These are phyloP conservation scores for Myzus persicae DNA, from an alignment of 1,140 invertebrate genomes.

Conservation along the genomic window DNA sequence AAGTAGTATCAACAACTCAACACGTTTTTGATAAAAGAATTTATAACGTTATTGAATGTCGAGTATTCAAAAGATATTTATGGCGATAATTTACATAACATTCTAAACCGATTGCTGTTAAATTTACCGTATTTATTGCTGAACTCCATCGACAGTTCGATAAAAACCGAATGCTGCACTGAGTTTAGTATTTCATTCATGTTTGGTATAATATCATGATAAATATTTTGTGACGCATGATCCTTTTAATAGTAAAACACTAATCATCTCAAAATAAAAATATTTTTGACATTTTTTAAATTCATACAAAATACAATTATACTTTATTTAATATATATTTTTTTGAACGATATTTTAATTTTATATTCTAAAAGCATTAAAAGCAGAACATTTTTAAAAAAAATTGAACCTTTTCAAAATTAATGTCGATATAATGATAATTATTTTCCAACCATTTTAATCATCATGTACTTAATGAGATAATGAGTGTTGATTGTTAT, in stretches of 20 bases:
- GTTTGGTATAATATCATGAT: not conserved
- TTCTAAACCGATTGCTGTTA: not conserved
- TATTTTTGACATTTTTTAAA: not conserved
- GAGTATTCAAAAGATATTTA: not conserved
- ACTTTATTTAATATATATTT: too few species aligned
- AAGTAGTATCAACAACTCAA: constrained; percentile 7
- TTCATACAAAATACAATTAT: not conserved
- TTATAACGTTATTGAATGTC: not conserved
- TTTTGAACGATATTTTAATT: too few species aligned
- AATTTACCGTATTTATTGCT: not conserved
- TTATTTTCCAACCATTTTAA: not conserved
- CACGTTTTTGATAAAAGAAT: constrained; percentile 24
- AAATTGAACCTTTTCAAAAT: not conserved
- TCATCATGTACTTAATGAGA: not conserved
- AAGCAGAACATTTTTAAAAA: not conserved
- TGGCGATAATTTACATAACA: not conserved
- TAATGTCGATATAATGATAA: not conserved
- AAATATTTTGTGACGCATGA: not conserved
- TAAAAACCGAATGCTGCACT: not conserved
- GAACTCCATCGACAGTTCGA: not conserved
- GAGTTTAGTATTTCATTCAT: not conserved
- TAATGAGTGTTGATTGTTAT: not conserved
- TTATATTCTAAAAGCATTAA: not conserved
- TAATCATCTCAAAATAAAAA: not conserved
- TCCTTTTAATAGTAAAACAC: not conserved